phyloP scores from a whole-genome alignment of 2,888 invertebrate species.

The Cistogaster globosa region DNA sequence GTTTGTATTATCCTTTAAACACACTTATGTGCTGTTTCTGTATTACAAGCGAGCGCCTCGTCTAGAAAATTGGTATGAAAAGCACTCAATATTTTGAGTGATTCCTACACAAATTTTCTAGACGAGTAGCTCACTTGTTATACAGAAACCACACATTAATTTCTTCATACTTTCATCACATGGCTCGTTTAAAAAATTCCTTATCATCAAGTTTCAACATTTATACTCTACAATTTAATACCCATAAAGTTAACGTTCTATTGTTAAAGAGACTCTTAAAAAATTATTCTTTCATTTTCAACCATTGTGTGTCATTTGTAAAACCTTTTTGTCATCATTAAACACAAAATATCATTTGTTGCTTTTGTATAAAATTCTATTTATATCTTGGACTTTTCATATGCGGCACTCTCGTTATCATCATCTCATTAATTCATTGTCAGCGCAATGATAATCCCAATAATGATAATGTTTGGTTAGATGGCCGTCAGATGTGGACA shows the following conservation, averaged over 20 bases:
- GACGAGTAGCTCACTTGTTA: no score
- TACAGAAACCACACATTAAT: no score
- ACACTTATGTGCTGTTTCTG: no score
- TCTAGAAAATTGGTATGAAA: no score
- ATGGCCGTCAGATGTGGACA: slow-evolving; percentile 29
- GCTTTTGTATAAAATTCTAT: slow-evolving; percentile 4
- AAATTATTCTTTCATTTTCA: not conserved
- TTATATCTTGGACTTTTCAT: not conserved
- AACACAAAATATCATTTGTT: not conserved
- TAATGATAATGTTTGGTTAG: slow-evolving; percentile 10
- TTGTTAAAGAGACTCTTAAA: not conserved
- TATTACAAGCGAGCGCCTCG: no score
- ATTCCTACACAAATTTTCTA: no score
- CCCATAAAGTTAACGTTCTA: not conserved
- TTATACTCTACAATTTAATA: no score
- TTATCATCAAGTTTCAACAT: no score
- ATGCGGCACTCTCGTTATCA: not conserved
- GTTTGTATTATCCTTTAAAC: no score
- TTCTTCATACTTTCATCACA: no score
- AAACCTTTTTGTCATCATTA: not conserved
- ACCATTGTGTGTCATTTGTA: not conserved
- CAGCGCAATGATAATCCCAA: slow-evolving; percentile 18
- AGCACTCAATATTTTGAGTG: no score
- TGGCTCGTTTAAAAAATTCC: no score
- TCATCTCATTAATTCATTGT: not conserved